Evolutionary conservation across 1,140 invertebrate species (phyloP).

Genomic region (Probaryconus sp.): DNA sequence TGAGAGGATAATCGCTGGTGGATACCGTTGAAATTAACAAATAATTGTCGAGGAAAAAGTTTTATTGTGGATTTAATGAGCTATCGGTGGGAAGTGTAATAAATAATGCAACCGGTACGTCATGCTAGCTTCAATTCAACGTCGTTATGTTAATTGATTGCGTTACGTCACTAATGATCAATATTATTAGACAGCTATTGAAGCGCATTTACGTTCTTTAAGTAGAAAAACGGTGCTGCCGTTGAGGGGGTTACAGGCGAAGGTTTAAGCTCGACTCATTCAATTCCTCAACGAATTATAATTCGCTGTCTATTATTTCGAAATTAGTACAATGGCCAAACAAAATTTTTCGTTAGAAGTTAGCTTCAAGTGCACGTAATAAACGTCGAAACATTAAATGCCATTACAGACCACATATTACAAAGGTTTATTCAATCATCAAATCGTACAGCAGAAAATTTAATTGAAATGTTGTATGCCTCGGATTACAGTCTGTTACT

Average conservation of each 20-base stretch:
- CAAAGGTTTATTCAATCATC: conserved; percentile 37
- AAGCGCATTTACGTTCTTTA: conserved; percentile 10
- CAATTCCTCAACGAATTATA: too few relatives aligned
- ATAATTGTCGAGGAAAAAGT: conserved; percentile 12
- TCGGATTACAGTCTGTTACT: conserved; percentile 5
- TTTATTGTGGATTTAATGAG: conserved; percentile 44
- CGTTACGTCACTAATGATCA: conserved; percentile 17
- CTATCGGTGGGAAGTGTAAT: conserved; percentile 23
- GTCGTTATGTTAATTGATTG: conserved; percentile 30
- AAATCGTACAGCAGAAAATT: conserved; percentile 51
- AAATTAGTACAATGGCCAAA: conserved; percentile 11
- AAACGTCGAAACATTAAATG: conserved; percentile 19
- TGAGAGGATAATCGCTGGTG: neutral
- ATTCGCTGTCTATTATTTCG: too few relatives aligned
- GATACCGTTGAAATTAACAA: conserved; percentile 23
- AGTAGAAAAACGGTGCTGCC: neutral
- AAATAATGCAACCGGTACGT: conserved; percentile 14
- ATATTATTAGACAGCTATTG: conserved; percentile 42
- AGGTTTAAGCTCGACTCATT: too few relatives aligned
- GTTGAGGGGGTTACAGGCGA: too few relatives aligned
- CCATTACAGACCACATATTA: conserved; percentile 34
- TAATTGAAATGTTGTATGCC: conserved; percentile 28
- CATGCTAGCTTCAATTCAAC: conserved; percentile 1
- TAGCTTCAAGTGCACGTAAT: conserved; percentile 27
- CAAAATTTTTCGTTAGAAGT: conserved; percentile 18